These are phyloP conservation scores for Rousettus leschenaultii DNA, from an alignment of 2,113 vertebrate species.

Conservation along the genomic window DNA sequence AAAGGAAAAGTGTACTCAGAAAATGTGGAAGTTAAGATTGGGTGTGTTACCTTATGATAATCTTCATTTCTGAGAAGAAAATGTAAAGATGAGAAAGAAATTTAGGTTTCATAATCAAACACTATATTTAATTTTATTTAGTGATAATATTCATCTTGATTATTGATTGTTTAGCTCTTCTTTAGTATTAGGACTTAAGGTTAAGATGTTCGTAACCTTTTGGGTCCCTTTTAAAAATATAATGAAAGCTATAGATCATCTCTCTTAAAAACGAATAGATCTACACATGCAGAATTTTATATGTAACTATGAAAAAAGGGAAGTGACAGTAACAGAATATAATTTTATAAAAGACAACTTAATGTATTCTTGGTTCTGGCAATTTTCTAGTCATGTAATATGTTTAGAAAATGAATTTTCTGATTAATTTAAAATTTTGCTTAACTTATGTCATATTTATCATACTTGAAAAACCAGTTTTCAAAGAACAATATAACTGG, in stretches of 20 bases:
- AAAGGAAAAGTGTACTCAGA: not conserved
- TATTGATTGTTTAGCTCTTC: not conserved
- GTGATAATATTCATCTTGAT: not conserved
- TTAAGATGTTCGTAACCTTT: not conserved
- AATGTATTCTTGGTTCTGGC: not conserved
- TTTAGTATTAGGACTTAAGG: not conserved
- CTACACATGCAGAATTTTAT: not conserved
- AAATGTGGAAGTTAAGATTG: not conserved
- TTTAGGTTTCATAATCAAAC: not conserved
- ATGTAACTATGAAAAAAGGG: not conserved
- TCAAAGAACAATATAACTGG: not conserved
- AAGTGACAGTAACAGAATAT: not conserved
- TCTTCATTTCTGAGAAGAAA: not conserved
- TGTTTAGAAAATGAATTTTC: conserved; percentile 43
- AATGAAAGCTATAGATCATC: not conserved
- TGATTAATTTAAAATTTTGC: conserved; percentile 53
- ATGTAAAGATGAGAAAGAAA: not conserved
- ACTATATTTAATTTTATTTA: not conserved
- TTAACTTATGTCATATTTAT: not conserved
- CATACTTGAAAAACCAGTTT: conserved; percentile 22
- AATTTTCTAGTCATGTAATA: not conserved
- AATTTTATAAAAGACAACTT: conserved; percentile 7
- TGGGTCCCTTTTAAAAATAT: not conserved
- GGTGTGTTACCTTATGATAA: not conserved
- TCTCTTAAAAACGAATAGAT: not conserved